These are phyloP conservation scores for Sebastes variabilis DNA, from an alignment of 2,797 vertebrate species.

Conservation along the genomic window DNA sequence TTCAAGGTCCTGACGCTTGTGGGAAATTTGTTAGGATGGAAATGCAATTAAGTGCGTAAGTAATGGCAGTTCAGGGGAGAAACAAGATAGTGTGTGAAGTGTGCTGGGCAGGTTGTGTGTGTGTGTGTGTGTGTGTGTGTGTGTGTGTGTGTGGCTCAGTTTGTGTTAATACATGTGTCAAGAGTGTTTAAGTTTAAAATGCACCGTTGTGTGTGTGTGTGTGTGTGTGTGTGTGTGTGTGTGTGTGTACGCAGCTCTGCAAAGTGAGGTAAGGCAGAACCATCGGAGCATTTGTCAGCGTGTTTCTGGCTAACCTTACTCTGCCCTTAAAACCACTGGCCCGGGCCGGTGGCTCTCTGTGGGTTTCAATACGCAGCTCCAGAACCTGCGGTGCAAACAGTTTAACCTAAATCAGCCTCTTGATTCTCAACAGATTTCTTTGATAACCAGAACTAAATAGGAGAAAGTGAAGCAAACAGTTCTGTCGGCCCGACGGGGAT, in stretches of 20 bases:
- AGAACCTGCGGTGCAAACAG: slow-evolving; percentile 52
- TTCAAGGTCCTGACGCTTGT: slow-evolving; percentile 68
- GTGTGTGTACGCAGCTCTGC: slow-evolving; percentile 32
- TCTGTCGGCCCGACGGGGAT: background rate
- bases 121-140: background rate
- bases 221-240: background rate
- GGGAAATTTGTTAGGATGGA: slow-evolving; percentile 75
- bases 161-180: slow-evolving; percentile 62
- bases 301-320: slow-evolving; percentile 78
- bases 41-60: slow-evolving; percentile 73
- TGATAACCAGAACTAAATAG: slow-evolving; percentile 47
- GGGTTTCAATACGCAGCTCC: slow-evolving; percentile 52
- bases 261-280: slow-evolving; percentile 76
- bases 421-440: slow-evolving; percentile 49
- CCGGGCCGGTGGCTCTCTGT: slow-evolving; percentile 54
- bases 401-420: slow-evolving; percentile 49
- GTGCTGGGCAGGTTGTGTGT: slow-evolving; percentile 52
- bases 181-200: slow-evolving; percentile 55
- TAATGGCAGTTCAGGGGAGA: slow-evolving; percentile 63
- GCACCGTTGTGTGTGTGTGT: slow-evolving; percentile 22
- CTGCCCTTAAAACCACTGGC: slow-evolving; percentile 72
- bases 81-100: slow-evolving; percentile 80
- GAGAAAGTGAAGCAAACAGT: slow-evolving; percentile 45
- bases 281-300: slow-evolving; percentile 73
- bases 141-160: slow-evolving; percentile 15